Evolutionary conservation across 2,113 vertebrate species (phyloP).

Genomic region (Cololabis saira): DNA sequence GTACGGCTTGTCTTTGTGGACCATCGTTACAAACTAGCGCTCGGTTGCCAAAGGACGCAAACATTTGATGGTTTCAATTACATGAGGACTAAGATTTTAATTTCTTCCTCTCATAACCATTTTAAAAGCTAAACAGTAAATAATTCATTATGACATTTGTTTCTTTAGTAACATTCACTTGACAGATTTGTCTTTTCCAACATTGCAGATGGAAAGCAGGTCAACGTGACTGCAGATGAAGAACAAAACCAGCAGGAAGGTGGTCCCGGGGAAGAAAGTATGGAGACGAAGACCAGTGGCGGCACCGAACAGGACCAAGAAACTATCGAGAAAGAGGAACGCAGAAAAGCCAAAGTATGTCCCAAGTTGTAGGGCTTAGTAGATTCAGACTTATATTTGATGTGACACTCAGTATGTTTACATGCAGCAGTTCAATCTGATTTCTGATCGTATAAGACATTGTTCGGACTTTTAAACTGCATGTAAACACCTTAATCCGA

Average conservation of each 20-base stretch:
- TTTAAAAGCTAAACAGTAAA: background rate
- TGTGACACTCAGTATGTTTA: too few relatives aligned
- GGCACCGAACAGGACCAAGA: conserved; percentile 64
- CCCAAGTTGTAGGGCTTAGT: too few relatives aligned
- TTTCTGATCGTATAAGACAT: too few relatives aligned
- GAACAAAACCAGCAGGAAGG: conserved; percentile 64
- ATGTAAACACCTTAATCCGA: too few relatives aligned
- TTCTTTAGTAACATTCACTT: background rate
- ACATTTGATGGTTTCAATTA: background rate
- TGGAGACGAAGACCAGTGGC: conserved; percentile 58
- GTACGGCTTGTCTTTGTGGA: conserved; percentile 21
- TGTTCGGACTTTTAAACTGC: too few relatives aligned
- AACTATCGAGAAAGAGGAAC: conserved; percentile 74
- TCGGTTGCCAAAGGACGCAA: background rate
- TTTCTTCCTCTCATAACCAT: background rate
- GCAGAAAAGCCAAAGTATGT: conserved; percentile 80
- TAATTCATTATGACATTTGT: background rate
- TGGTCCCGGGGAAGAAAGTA: conserved; percentile 47
- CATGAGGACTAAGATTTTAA: too few relatives aligned
- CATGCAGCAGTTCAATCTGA: too few relatives aligned
- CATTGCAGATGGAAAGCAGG: conserved; percentile 33
- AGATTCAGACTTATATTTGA: too few relatives aligned
- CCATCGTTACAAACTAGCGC: background rate
- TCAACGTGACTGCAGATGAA: conserved; percentile 64
- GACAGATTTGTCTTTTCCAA: background rate